Percentiles rank a stretch among this genome's conserved stretches.
Evolutionary conservation across 2,113 vertebrate genomes (phyloP).

Genomic region (Conger conger): DNA sequence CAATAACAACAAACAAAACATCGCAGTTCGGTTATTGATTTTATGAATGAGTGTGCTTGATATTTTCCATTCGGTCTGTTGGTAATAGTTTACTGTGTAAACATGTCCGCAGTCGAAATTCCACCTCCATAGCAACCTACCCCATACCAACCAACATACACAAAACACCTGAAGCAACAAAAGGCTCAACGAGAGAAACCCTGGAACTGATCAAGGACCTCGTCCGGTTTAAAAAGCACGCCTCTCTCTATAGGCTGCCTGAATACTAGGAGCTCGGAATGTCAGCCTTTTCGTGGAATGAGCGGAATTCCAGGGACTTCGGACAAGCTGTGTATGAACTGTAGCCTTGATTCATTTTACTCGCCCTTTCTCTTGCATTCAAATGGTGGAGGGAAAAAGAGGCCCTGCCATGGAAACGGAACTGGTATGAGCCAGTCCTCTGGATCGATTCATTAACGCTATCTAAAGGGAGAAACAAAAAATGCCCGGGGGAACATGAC

Average conservation of each 20-base stretch:
- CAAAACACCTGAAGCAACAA: background rate
- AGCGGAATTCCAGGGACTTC: conserved; percentile 60
- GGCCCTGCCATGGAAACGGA: conserved; percentile 65
- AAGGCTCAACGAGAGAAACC: background rate
- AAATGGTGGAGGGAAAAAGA: conserved; percentile 42
- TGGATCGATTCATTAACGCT: conserved; percentile 64
- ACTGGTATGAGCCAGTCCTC: conserved; percentile 67
- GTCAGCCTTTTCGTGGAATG: conserved; percentile 54
- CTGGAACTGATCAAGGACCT: conserved; percentile 46
- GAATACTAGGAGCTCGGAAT: conserved; percentile 54
- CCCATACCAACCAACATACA: background rate
- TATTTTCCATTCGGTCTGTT: too few species aligned
- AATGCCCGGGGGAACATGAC: conserved; percentile 67
- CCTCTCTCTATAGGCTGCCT: conserved; percentile 55
- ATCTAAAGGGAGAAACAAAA: conserved; percentile 57
- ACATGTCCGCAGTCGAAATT: background rate
- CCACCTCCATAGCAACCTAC: background rate
- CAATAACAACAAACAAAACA: too few species aligned
- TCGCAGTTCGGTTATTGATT: too few species aligned
- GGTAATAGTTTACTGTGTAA: background rate
- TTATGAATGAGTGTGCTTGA: too few species aligned
- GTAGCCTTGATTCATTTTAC: conserved; percentile 59
- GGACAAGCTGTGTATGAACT: conserved; percentile 58
- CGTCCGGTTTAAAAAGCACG: conserved; percentile 42
- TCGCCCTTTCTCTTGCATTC: conserved; percentile 42